Base-by-base conservation (phyloP, 2,888 invertebrate genomes). In the Elysia crispata region DNA sequence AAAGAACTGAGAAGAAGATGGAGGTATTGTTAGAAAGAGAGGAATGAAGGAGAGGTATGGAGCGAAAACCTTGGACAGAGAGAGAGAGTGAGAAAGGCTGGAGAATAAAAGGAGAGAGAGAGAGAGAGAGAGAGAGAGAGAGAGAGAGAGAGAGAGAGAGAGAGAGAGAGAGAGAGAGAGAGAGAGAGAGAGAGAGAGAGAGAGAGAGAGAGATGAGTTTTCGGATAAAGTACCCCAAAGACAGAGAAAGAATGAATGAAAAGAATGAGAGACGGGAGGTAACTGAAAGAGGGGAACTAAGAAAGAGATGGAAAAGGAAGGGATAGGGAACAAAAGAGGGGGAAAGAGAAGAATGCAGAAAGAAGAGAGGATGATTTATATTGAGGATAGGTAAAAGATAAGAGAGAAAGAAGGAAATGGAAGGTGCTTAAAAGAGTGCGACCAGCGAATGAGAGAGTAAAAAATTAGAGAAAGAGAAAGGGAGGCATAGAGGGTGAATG, bases 1-100 rank as follows among this genome's bases (percentile, higher is more conserved):
- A 80, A n/a, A n/a, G n/a, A n/a, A n/a, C n/a, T n/a, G 76, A 80
- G 80, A 80, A 76, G 76, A 76, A 80, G 80, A 80, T 76, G 69
- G 80, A 76, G 80, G 66, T 74, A 79, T 74, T 64, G 79, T 70
- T 74, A 79, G 79, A 79, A 75, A 79, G 75, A 75, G 75, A 75
- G 79, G 25, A 31, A 69, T 28, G 15, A 31, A 30, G 30, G 31
- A 69, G 69, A 69, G 69, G 31, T 15, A 69, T 15, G 25, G 69
- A 69, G 69, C 13, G 31, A 69, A 25, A 69, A 13, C 25, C 30
- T 30, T 15, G 31, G 69, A 69, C 15, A 69, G 25, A 30, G 28
- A 69, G 28, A 69, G 31, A 69, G 69, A 69, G 31, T 30, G 20
- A 54, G 54, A 54, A 20, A 15, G 54, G 20, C 13, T 20, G 54